Evolutionary conservation across 2,113 vertebrate species (phyloP), one percentile per base, ranked within the genome.

Genomic region (Cavia porcellus): DNA sequence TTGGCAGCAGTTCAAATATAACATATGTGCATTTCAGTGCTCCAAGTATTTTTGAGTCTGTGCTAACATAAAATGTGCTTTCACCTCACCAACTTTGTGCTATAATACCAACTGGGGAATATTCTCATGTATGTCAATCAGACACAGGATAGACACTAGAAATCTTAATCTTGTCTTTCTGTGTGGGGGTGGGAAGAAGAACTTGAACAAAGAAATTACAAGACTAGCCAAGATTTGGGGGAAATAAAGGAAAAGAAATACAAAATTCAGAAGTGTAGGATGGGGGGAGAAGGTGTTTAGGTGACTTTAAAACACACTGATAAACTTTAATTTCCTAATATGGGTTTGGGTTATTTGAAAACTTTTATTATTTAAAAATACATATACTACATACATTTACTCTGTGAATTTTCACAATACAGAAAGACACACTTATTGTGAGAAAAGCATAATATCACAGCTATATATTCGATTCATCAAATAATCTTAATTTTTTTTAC

Each of bases 21-120:
- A 96, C 98, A 98, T 98, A 98, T 98, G 98, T 98, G 95, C 95
- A 96, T 96, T 97, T 97, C 96, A 97, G 88, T 96, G 94, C 96
- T 98, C 94, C 94, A 97, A 98, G 97, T 97, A 97, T 97, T 98
- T 98, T 94, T 98, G 95, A 98, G 95, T 96, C 97, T 97, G 97
- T 97, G 97, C 97, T 98, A 97, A 98, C 98, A 98, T 97, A 97
- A 97, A 98, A 98, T 98, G 97, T 98, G 98, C 97, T 98, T 97
- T 98, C 97, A 98, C 97, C 98, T 98, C 97, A 91, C 96, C 92
- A 96, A 97, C 95, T 98, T 89, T 94, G 94, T 96, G 95, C 91
- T 97, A 92, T 96, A 94, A 97, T 98, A 97, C 97, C 97, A 97
- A 98, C 96, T 98, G 97, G 96, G 95, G 42, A 97, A 95, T 95